Evolutionary conservation across 2,888 invertebrate genomes (phyloP).

Genomic region (Dryadula phaetusa): DNA sequence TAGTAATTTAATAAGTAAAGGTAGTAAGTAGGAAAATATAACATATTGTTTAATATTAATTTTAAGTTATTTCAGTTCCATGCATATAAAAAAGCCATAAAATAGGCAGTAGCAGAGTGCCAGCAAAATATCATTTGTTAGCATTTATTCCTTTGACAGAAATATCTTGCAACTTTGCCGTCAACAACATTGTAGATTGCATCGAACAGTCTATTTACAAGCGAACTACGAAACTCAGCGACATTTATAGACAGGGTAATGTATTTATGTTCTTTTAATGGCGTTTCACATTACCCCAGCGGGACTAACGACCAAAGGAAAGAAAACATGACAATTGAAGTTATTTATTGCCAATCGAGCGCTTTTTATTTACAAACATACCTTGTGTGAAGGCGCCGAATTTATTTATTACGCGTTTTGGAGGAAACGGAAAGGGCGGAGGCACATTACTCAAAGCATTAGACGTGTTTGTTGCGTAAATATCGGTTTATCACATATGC

Average conservation of each 20-base stretch:
- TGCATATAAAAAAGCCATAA: background rate
- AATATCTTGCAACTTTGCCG: slow-evolving; percentile 47
- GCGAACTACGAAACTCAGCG: slow-evolving; percentile 53
- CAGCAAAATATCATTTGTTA: slow-evolving; percentile 40
- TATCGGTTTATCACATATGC: slow-evolving; percentile 1
- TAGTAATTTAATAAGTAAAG: no score
- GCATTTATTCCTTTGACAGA: slow-evolving; percentile 41
- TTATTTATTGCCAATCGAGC: slow-evolving; percentile 65
- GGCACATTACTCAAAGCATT: slow-evolving; percentile 19
- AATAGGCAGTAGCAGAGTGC: slow-evolving; percentile 19
- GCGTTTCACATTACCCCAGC: slow-evolving; percentile 72
- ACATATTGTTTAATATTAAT: no score
- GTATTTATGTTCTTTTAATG: slow-evolving; percentile 82
- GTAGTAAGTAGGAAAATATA: no score
- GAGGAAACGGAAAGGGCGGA: slow-evolving; percentile 13
- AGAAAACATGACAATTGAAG: slow-evolving; percentile 73
- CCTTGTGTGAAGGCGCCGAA: slow-evolving; percentile 28
- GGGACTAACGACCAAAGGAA: slow-evolving; percentile 59
- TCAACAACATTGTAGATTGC: slow-evolving; percentile 52
- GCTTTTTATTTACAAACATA: slow-evolving; percentile 40
- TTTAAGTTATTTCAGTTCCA: background rate
- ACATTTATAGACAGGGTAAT: slow-evolving; percentile 75
- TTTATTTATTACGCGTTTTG: slow-evolving; percentile 32
- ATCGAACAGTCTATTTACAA: slow-evolving; percentile 51
- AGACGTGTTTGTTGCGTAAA: slow-evolving; percentile 11